Conservation (phyloP, 2,888 invertebrate species). For the Ophion ellenae region DNA sequence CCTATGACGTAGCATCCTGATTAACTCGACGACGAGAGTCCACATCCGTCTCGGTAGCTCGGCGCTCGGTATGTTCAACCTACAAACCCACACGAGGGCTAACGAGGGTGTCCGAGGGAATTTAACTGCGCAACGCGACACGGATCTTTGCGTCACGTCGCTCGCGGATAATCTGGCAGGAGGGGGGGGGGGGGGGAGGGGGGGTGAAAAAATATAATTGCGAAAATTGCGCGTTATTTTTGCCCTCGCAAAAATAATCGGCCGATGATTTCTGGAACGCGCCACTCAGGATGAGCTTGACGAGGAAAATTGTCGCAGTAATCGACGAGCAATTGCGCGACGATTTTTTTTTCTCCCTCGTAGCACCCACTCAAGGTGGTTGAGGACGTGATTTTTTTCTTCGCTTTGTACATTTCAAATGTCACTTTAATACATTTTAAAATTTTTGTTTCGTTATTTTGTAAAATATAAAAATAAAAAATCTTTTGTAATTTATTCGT, state of each 20-base stretch:
- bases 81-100: conserved; percentile 1
- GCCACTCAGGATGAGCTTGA: neutral
- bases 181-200: neutral
- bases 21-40: conserved; percentile 74
- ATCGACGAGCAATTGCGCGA: neutral
- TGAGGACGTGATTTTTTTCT: neutral
- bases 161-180: neutral
- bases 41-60: conserved; percentile 73
- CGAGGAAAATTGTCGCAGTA: neutral
- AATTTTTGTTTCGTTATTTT: neutral
- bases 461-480: neutral
- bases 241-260: neutral
- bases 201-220: conserved; percentile 20
- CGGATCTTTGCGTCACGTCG: conserved; percentile 19
- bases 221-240: conserved; percentile 35
- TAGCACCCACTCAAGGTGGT: neutral
- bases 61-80: conserved; percentile 55
- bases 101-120: conserved; percentile 32
- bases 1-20: conserved; percentile 78
- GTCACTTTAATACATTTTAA: neutral
- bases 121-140: conserved; percentile 45
- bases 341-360: neutral
- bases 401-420: neutral
- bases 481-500: neutral
- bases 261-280: neutral